Percentiles rank a stretch among this genome's conserved stretches.
Evolutionary conservation across 2,797 vertebrate species (phyloP).

Genomic region (Petrocephalus sullivani): DNA sequence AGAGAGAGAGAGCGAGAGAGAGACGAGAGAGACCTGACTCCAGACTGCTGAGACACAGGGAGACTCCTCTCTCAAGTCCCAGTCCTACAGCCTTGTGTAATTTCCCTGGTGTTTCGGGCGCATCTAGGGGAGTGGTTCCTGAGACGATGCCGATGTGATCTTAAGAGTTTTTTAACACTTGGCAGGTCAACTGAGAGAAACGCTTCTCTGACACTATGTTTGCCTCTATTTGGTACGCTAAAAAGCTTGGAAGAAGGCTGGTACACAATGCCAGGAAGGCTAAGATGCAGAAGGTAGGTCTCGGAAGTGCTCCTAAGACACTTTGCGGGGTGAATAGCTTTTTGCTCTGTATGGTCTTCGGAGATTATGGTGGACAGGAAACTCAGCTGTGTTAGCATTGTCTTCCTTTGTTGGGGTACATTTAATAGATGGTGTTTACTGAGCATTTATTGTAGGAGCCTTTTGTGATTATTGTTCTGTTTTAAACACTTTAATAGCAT

Average conservation of each 20-base stretch:
- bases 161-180: constrained; percentile 44
- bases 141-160: constrained; percentile 40
- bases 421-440: neutral
- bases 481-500: neutral
- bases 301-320: neutral
- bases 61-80: constrained; percentile 32
- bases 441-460: neutral
- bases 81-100: constrained; percentile 43
- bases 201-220: constrained; percentile 67
- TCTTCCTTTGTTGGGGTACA: neutral
- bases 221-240: constrained; percentile 94
- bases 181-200: constrained; percentile 12
- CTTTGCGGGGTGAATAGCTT: neutral
- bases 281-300: constrained; percentile 82
- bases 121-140: neutral
- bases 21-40: constrained; percentile 40
- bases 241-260: constrained; percentile 93
- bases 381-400: neutral
- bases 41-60: constrained; percentile 58
- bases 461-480: neutral
- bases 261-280: constrained; percentile 89
- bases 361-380: neutral
- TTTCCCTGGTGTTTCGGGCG: neutral
- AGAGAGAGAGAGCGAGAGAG: neutral
- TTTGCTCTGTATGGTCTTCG: neutral